Evolutionary conservation across 2,888 invertebrate species (phyloP), one percentile per base, ranked within the genome.

Genomic region (Microctonus aethiopoides): DNA sequence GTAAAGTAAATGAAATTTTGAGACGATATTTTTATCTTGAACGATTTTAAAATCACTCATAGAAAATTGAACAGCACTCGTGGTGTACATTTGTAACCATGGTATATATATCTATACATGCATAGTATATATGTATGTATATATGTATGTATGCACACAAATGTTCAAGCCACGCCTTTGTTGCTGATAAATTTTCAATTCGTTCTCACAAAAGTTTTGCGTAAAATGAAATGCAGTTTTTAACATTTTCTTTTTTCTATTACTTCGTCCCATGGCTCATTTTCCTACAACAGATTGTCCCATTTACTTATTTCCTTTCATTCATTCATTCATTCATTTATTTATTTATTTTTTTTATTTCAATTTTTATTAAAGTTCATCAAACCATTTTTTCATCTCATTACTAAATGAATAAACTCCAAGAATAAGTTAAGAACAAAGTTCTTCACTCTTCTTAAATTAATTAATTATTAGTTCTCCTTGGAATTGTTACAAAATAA

Each of bases 11-110:
- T n/a, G n/a, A n/a, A n/a, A n/a, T n/a, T n/a, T n/a, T n/a, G n/a
- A n/a, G n/a, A n/a, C n/a, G n/a, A n/a, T 36, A 10, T 52, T 34
- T 26, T 34, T 52, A 57, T 67, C 59, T 59, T 24, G 20, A 24
- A 22, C 34, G 60, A 54, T 39, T 39, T 60, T 41, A 6, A 22
- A 67, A 59, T 39, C n/a, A n/a, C 22, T 36, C 46, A 24, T 24
- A n/a, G 67, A 32, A 60, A 67, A 67, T 67, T 67, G 67, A 67
- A 67, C 52, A 36, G 52, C 36, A 5, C 24, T n/a, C 22, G 20
- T 51, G 29, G 29, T 16, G 24, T 46, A 51, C 7, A 20, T 51
- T 36, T 54, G 26, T 54, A 29, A 52, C n/a, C n/a, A n/a, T n/a
- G n/a, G n/a, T n/a, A n/a, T n/a, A n/a, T n/a, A n/a, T n/a, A n/a